Evolutionary conservation across 2,888 invertebrate species (phyloP).

Genomic region (Zootermopsis nevadensis): DNA sequence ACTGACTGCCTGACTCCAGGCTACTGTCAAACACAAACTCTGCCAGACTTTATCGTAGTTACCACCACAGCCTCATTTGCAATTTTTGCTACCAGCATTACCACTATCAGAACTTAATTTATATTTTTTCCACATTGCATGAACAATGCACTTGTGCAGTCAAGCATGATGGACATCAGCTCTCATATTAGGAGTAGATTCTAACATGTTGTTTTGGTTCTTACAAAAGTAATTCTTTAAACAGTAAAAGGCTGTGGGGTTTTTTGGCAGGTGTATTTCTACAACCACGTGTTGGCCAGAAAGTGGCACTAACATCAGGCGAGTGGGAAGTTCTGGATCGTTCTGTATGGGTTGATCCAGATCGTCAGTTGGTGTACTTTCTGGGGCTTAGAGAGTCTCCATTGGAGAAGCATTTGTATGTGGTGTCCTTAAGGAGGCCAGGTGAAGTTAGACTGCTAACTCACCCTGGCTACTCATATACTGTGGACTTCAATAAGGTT

Average conservation of each 20-base stretch:
- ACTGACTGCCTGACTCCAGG: too few relatives aligned
- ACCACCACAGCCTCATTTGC: too few relatives aligned
- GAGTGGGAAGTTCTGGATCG: slow-evolving; percentile 94
- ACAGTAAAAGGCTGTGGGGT: neutral
- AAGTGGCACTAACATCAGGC: slow-evolving; percentile 82
- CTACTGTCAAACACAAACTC: too few relatives aligned
- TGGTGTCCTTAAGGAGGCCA: slow-evolving; percentile 78
- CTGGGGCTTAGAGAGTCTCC: slow-evolving; percentile 91
- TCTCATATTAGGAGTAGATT: too few relatives aligned
- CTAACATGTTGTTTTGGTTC: too few relatives aligned
- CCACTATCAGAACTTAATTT: too few relatives aligned
- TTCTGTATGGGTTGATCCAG: slow-evolving; percentile 88
- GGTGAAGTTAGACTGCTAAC: slow-evolving; percentile 82
- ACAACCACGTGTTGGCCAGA: slow-evolving; percentile 57
- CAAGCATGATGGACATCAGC: too few relatives aligned
- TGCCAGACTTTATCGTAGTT: too few relatives aligned
- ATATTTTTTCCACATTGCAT: too few relatives aligned
- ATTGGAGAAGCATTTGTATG: slow-evolving; percentile 92
- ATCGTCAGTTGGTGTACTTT: slow-evolving; percentile 87
- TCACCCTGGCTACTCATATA: slow-evolving; percentile 85
- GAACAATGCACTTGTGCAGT: too few relatives aligned
- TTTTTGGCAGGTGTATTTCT: slow-evolving; percentile 50
- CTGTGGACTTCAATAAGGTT: slow-evolving; percentile 83
- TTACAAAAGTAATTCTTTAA: too few relatives aligned
- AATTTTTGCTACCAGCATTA: too few relatives aligned